These are phyloP conservation scores for Dipodomys merriami DNA, from an alignment of 2,113 vertebrate species.

Conservation along the genomic window DNA sequence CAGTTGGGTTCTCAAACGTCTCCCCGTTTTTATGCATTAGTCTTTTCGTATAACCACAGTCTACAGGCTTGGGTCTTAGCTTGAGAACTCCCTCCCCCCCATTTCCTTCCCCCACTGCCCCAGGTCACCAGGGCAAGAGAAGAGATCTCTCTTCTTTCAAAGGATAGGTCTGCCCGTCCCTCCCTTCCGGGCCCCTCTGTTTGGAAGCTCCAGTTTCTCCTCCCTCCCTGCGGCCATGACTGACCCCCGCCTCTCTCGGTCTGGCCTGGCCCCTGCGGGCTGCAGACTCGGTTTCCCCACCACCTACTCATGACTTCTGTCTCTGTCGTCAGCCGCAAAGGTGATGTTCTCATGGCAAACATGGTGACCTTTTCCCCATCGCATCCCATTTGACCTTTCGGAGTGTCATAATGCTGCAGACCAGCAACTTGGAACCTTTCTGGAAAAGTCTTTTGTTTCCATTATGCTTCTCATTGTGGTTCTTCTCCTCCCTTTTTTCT, in stretches of 20 bases:
- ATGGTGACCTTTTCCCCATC: constrained; percentile 43
- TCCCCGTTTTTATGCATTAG: not conserved
- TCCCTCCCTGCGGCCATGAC: not conserved
- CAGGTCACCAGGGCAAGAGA: not conserved
- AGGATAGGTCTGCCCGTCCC: not conserved
- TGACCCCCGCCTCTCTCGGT: not conserved
- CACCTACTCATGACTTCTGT: not conserved
- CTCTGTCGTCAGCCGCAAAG: constrained; percentile 21
- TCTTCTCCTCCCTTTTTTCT: not conserved
- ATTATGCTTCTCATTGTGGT: not conserved
- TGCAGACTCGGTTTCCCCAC: not conserved
- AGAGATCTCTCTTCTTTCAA: not conserved
- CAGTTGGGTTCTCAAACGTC: not conserved
- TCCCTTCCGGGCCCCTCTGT: not conserved
- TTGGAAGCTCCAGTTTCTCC: not conserved
- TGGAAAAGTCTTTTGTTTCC: not conserved
- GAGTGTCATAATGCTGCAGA: not conserved
- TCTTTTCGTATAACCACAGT: not conserved
- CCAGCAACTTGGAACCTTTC: not conserved
- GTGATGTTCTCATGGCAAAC: constrained; percentile 3
- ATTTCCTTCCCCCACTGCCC: not conserved
- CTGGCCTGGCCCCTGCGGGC: too few species aligned
- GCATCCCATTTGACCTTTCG: constrained; percentile 19
- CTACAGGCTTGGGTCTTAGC: not conserved
- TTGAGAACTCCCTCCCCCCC: not conserved